These are phyloP conservation scores for Formica aserva DNA, from an alignment of 2,888 invertebrate species.

Conservation along the genomic window DNA sequence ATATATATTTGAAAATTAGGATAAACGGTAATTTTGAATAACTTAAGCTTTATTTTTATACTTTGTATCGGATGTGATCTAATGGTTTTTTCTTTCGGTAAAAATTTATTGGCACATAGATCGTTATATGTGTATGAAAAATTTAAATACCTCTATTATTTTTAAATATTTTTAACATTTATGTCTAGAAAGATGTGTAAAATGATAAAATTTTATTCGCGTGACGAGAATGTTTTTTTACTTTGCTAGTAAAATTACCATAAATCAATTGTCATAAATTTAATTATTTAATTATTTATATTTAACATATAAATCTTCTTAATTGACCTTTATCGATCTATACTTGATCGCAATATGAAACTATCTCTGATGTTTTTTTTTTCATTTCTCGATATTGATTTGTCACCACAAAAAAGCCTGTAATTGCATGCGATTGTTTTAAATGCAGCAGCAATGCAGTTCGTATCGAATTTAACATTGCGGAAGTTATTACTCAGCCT, in stretches of 20 bases:
- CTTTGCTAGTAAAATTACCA: not conserved
- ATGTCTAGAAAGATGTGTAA: not conserved
- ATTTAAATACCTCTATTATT: not conserved
- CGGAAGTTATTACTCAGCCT: slow-evolving; percentile 51
- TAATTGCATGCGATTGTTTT: slow-evolving; percentile 51
- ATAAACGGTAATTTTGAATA: not conserved
- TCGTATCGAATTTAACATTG: slow-evolving; percentile 49
- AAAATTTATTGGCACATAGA: not conserved
- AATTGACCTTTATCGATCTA: slow-evolving; percentile 12
- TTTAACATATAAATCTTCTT: not conserved
- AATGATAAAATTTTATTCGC: slow-evolving; percentile 15
- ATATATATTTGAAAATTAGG: not conserved
- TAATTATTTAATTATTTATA: slow-evolving; percentile 2
- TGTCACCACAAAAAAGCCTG: not conserved
- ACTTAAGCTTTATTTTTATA: not conserved
- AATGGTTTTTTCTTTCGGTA: not conserved
- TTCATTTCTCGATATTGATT: slow-evolving; percentile 15
- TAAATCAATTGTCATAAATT: slow-evolving; percentile 14
- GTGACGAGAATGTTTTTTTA: not conserved
- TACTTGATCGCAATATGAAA: not conserved
- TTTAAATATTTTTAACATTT: slow-evolving; percentile 13
- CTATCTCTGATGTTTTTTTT: not conserved
- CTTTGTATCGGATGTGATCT: not conserved
- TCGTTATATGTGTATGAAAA: not conserved
- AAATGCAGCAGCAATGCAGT: slow-evolving; percentile 31